phyloP scores from a whole-genome alignment of 2,113 vertebrate species.

The Hipposideros armiger region DNA sequence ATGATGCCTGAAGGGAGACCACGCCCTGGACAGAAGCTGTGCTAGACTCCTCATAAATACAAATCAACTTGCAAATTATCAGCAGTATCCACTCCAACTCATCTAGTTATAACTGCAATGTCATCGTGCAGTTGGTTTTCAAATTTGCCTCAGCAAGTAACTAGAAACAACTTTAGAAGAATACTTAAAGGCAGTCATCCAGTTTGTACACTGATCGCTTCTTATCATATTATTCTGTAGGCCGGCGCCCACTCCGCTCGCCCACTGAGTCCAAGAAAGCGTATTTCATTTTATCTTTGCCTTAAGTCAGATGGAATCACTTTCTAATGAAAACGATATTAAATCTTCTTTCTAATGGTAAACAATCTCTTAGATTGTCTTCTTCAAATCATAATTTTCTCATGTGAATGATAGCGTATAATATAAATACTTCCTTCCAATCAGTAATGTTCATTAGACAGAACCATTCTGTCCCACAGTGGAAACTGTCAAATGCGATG shows the following conservation, averaged over 20 bases:
- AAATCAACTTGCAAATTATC: not conserved
- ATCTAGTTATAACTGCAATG: not conserved
- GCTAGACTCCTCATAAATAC: not conserved
- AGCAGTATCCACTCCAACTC: not conserved
- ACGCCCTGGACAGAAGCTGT: not conserved
- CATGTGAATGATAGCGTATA: not conserved
- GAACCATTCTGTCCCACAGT: not conserved
- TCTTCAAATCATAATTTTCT: not conserved
- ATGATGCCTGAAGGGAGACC: too few relatives aligned
- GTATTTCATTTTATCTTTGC: not conserved
- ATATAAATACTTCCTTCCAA: slow-evolving; percentile 10
- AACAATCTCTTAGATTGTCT: not conserved
- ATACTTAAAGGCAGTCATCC: not conserved
- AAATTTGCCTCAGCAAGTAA: not conserved
- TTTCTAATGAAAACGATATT: not conserved
- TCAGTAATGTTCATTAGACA: not conserved
- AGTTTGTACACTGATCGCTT: not conserved
- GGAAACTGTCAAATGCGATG: not conserved
- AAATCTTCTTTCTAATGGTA: not conserved
- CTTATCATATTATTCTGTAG: not conserved
- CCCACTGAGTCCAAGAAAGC: not conserved
- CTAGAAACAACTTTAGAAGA: not conserved
- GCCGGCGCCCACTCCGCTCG: fast-evolving
- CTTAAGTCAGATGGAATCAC: not conserved
- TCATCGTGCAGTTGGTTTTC: not conserved